A percentile compares a stretch with the other conserved stretches of the same genome.
Conservation (phyloP, 2,797 vertebrate species). For the Perdix hodgsoniae region DNA sequence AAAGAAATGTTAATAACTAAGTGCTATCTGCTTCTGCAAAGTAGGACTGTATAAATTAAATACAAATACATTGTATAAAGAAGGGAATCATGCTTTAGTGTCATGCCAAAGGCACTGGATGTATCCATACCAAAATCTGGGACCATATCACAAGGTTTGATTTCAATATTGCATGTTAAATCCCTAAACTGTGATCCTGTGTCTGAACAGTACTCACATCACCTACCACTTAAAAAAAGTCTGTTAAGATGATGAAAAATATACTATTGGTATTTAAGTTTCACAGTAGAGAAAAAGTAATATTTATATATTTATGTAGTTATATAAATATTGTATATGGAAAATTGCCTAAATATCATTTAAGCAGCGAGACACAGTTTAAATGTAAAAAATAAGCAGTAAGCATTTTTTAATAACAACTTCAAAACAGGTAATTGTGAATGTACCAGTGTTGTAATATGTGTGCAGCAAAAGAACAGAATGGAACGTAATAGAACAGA, state of each 20-base stretch:
- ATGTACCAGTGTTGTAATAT: not conserved
- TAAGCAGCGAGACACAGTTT: not conserved
- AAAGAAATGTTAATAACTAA: not conserved
- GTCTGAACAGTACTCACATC: not conserved
- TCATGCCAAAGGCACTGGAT: rapidly evolving
- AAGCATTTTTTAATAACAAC: not conserved
- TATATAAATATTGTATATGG: not conserved
- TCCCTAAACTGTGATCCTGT: not conserved
- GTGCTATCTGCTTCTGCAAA: not conserved
- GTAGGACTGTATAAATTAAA: too few relatives aligned
- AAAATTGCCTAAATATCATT: not conserved
- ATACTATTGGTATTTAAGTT: not conserved
- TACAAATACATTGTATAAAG: too few relatives aligned
- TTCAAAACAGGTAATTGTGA: not conserved
- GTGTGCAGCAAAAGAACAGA: not conserved
- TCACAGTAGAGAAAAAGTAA: not conserved
- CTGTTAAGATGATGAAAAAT: not conserved
- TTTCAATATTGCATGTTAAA: not conserved
- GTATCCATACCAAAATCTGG: not conserved
- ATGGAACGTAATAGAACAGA: not conserved
- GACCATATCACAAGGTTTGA: rapidly evolving
- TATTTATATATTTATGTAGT: not conserved
- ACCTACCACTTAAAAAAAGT: not conserved
- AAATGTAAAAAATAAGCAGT: not conserved
- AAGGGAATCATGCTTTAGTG: not conserved